Evolutionary conservation across 1,140 invertebrate genomes (phyloP).

Genomic region (Drosophila prosaltans): DNA sequence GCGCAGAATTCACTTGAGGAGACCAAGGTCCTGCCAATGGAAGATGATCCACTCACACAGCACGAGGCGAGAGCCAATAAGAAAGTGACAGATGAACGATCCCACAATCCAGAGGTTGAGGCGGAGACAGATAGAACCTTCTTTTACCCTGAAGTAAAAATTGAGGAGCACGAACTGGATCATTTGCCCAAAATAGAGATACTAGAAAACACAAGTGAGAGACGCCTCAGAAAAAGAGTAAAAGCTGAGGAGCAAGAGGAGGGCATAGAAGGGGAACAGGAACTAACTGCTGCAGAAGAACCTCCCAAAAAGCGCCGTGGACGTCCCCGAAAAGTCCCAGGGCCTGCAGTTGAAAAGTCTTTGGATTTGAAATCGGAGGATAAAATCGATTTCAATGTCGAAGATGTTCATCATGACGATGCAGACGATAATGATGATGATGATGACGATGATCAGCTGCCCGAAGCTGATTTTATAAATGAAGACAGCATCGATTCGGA

Average conservation of each 20-base stretch:
- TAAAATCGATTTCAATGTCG: conserved; percentile 21
- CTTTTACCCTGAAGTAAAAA: conserved; percentile 73
- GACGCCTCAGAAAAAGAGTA: conserved; percentile 52
- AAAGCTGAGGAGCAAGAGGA: conserved; percentile 47
- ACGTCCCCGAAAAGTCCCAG: conserved; percentile 52
- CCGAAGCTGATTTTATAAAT: conserved; percentile 44
- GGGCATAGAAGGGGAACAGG: neutral
- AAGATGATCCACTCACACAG: conserved; percentile 65
- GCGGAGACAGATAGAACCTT: conserved; percentile 42
- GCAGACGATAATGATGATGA: neutral
- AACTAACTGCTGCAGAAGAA: neutral
- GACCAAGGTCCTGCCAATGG: conserved; percentile 55
- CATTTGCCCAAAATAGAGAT: conserved; percentile 76
- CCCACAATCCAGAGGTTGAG: conserved; percentile 19
- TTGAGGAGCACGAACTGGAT: conserved; percentile 76
- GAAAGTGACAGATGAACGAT: conserved; percentile 5
- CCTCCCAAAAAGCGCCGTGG: conserved; percentile 57
- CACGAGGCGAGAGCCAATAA: conserved; percentile 18
- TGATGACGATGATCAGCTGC: conserved; percentile 40
- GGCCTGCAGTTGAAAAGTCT: neutral
- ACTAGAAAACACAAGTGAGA: conserved; percentile 44
- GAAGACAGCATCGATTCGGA: conserved; percentile 36
- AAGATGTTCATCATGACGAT: neutral
- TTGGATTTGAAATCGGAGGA: conserved; percentile 42
- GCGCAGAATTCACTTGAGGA: conserved; percentile 63